A percentile compares a stretch with the other conserved stretches of the same genome.
These are phyloP conservation scores for Tiaroga cobitis DNA, from an alignment of 2,797 vertebrate genomes.

Conservation along the genomic window DNA sequence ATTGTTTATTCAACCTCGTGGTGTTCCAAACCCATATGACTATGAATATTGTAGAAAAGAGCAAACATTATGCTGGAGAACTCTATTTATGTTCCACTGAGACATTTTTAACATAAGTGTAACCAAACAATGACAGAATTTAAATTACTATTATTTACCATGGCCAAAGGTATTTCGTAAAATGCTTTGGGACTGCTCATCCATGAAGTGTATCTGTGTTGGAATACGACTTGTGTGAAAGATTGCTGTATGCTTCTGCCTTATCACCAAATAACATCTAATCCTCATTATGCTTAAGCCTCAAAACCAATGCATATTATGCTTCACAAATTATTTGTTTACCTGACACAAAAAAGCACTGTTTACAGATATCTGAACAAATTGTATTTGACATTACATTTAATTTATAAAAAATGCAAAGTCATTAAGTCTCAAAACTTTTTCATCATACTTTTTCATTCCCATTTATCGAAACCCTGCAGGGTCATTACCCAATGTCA, in stretches of 20 bases:
- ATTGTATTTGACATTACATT: neutral
- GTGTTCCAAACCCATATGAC: neutral
- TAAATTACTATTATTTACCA: neutral
- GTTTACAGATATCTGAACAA: slow-evolving; percentile 23
- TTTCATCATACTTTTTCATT: slow-evolving; percentile 15
- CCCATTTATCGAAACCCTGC: slow-evolving; percentile 24
- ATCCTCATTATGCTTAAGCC: slow-evolving; percentile 33
- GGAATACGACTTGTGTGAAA: neutral
- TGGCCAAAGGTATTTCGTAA: neutral
- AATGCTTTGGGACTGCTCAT: neutral
- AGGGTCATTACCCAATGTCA: slow-evolving; percentile 32
- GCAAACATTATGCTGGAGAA: neutral
- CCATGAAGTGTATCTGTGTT: neutral
- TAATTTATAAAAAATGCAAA: slow-evolving; percentile 7
- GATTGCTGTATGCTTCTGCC: neutral
- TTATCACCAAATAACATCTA: slow-evolving; percentile 27
- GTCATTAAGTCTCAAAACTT: neutral
- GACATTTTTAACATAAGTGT: neutral
- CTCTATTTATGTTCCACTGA: neutral
- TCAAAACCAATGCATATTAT: neutral
- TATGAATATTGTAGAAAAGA: neutral
- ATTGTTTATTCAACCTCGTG: neutral
- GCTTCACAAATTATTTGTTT: slow-evolving; percentile 17
- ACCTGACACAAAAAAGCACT: slow-evolving; percentile 19
- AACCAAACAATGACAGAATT: neutral